Conservation (phyloP, 2,113 vertebrate genomes). For the Dasypus novemcinctus region DNA sequence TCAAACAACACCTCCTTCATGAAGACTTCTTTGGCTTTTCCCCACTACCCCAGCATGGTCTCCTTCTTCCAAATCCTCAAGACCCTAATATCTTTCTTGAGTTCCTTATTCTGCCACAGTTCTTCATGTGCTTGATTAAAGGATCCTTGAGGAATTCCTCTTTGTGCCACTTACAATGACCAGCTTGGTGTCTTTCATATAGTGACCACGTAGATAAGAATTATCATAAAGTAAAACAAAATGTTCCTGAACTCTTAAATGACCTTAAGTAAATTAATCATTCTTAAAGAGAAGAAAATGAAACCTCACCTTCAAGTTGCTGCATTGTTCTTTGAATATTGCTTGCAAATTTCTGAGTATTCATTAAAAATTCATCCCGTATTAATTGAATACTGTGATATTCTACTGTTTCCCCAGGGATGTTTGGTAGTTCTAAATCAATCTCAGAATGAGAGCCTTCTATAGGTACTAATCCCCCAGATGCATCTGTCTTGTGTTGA, state of each 20-base stretch:
- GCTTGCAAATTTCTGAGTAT: constrained; percentile 83
- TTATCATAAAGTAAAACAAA: neutral
- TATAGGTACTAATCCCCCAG: neutral
- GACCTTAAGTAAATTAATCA: neutral
- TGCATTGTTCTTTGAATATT: constrained; percentile 83
- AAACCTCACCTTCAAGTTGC: constrained; percentile 84
- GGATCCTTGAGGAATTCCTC: neutral
- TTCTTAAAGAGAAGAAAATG: accelerated
- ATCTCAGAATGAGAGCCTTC: accelerated
- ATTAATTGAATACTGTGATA: constrained; percentile 58
- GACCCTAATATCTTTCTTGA: neutral
- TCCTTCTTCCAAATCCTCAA: neutral
- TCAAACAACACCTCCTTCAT: neutral
- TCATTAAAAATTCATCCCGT: constrained; percentile 86
- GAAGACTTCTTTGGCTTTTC: neutral
- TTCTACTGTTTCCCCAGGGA: constrained; percentile 51
- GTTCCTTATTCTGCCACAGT: neutral
- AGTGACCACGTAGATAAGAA: neutral
- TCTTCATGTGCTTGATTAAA: neutral
- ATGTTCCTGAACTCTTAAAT: neutral
- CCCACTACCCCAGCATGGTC: neutral
- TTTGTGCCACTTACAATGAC: neutral
- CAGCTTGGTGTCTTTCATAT: neutral
- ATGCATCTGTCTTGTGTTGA: constrained; percentile 78
- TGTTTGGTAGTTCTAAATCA: neutral